phyloP scores from a whole-genome alignment of 2,113 vertebrate genomes.

The Marmota monax region DNA sequence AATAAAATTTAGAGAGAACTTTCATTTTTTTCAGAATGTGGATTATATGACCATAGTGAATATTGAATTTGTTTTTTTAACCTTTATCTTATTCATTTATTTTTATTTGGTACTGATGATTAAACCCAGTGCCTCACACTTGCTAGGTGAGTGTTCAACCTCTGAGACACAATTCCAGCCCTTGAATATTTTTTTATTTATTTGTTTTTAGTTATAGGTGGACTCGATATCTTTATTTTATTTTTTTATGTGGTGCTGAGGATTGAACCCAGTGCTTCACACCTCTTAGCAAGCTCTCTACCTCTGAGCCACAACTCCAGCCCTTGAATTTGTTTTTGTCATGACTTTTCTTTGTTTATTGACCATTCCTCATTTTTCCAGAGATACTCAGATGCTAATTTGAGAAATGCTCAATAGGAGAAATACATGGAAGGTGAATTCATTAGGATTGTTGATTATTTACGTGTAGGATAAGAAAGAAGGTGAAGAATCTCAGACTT shows the following conservation, averaged over 20 bases:
- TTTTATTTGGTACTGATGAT: too few relatives aligned
- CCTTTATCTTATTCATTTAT: too few relatives aligned
- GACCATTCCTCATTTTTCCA: background rate
- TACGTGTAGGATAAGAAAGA: background rate
- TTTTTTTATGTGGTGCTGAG: too few relatives aligned
- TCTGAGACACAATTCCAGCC: too few relatives aligned
- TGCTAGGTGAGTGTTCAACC: too few relatives aligned
- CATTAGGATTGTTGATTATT: background rate
- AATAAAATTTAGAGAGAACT: slow-evolving; percentile 1
- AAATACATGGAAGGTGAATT: slow-evolving; percentile 54
- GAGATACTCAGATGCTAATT: background rate
- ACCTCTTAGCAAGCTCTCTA: too few relatives aligned
- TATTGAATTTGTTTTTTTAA: background rate
- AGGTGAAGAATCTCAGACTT: slow-evolving; percentile 26
- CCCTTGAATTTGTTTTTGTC: background rate
- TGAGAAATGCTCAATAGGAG: slow-evolving; percentile 48
- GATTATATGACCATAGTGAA: background rate
- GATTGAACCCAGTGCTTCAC: too few relatives aligned
- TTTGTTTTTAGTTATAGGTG: too few relatives aligned
- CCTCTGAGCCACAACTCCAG: too few relatives aligned
- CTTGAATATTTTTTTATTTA: too few relatives aligned
- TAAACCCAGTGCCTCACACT: too few relatives aligned
- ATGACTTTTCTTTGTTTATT: background rate
- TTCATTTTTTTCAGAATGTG: background rate
- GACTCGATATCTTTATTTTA: too few relatives aligned